phyloP scores from a whole-genome alignment of 2,113 vertebrate genomes.

The Sapayoa aenigma region DNA sequence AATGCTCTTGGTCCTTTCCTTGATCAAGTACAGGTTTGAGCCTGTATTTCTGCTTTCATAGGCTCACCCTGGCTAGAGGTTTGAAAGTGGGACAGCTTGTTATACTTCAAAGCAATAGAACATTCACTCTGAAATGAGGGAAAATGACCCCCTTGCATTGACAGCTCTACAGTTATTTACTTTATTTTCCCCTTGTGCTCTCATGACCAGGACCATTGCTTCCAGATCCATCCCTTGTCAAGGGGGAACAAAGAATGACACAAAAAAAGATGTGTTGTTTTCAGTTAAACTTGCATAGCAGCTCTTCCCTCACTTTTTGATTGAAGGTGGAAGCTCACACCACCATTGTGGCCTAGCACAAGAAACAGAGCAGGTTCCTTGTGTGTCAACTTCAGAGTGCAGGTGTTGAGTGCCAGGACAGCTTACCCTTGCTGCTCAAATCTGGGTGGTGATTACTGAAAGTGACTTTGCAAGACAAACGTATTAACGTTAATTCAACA shows the following conservation, averaged over 20 bases:
- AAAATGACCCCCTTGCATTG: not conserved
- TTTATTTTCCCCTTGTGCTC: not conserved
- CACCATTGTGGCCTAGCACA: not conserved
- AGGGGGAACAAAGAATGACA: not conserved
- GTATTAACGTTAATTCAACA: not conserved
- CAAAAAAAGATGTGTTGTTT: not conserved
- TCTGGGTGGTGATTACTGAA: not conserved
- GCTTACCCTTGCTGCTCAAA: not conserved
- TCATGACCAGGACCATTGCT: not conserved
- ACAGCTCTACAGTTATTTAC: not conserved
- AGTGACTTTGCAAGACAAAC: not conserved
- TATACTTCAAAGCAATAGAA: not conserved
- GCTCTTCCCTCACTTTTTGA: not conserved
- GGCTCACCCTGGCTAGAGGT: not conserved
- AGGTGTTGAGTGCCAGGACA: not conserved
- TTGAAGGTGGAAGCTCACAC: not conserved
- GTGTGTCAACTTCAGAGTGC: not conserved
- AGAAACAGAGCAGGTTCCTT: not conserved
- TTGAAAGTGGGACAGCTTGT: not conserved
- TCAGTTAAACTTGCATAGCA: not conserved
- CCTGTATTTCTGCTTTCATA: not conserved
- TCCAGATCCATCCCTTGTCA: not conserved
- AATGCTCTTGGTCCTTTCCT: not conserved
- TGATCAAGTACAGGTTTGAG: not conserved
- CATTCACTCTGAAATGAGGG: not conserved